phyloP scores from a whole-genome alignment of 30 jellyfish, hydroid and myxozoan species.

The Cassiopea xamachana region DNA sequence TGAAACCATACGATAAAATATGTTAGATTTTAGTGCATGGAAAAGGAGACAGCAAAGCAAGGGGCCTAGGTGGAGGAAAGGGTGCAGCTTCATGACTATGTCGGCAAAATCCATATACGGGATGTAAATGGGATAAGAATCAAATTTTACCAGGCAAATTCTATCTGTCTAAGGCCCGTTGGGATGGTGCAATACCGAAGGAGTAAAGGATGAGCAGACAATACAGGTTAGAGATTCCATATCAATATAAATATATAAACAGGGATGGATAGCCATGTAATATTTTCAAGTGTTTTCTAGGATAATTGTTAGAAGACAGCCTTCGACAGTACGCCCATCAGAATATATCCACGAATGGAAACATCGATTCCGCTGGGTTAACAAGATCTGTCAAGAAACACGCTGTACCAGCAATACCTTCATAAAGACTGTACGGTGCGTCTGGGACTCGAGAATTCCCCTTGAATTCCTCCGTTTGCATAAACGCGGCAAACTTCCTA shows the following conservation, averaged over 20 bases:
- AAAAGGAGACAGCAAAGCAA: too few species aligned
- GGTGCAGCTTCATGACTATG: too few species aligned
- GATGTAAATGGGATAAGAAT: too few species aligned
- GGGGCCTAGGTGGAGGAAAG: too few species aligned
- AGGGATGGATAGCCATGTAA: background rate
- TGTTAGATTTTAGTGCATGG: too few species aligned
- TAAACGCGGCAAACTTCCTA: conserved; percentile 98
- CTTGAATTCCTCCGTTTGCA: conserved; percentile 99
- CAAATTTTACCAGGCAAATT: too few species aligned
- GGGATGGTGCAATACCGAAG: too few species aligned
- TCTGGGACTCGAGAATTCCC: conserved; percentile 99
- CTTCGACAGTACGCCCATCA: background rate
- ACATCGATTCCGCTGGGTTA: conserved; percentile 86
- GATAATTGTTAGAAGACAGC: background rate
- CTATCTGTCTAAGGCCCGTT: too few species aligned
- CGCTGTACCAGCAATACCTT: conserved; percentile 99
- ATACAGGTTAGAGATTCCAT: background rate
- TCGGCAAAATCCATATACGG: too few species aligned
- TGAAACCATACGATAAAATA: too few species aligned
- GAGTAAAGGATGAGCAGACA: background rate
- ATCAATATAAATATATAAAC: background rate
- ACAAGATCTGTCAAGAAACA: conserved; percentile 95
- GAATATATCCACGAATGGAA: conserved; percentile 95
- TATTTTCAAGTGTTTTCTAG: background rate
- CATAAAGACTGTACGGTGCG: conserved; percentile 98